A percentile compares a stretch with the other conserved stretches of the same genome.
Conservation (phyloP, 2,888 invertebrate species). For the Pandemis heparana region DNA sequence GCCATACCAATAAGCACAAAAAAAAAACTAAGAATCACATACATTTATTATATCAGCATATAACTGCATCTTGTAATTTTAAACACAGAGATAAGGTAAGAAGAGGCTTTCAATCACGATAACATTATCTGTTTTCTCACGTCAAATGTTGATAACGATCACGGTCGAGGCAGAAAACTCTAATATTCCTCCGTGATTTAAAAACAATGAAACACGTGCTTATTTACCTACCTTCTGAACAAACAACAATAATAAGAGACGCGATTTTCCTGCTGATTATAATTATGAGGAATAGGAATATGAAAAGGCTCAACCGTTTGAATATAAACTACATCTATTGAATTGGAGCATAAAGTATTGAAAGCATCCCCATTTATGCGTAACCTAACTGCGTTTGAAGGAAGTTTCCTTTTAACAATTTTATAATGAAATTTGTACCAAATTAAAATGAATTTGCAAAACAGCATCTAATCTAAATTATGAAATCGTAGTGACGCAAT, state of each 20-base stretch:
- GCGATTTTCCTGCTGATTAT: conserved; percentile 3
- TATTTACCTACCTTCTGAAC: conserved; percentile 19
- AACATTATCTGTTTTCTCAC: conserved; percentile 58
- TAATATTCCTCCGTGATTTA: conserved; percentile 38
- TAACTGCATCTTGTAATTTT: conserved; percentile 20
- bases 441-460: background rate
- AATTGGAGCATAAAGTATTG: too few relatives aligned
- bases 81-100: conserved; percentile 50
- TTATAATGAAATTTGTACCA: background rate
- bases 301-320: background rate
- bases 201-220: conserved; percentile 24
- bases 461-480: background rate
- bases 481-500: background rate
- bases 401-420: background rate
- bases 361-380: too few relatives aligned
- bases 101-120: conserved; percentile 69
- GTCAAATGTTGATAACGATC: conserved; percentile 54
- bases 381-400: background rate
- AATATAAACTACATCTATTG: background rate
- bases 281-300: background rate
- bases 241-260: background rate
- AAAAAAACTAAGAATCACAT: background rate
- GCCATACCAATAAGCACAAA: background rate
- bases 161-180: conserved; percentile 45
- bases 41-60: conserved; percentile 20